A percentile compares a stretch with the other conserved stretches of the same genome.
Evolutionary conservation across 1,140 invertebrate species (phyloP).

Genomic region (Riptortus pedestris): DNA sequence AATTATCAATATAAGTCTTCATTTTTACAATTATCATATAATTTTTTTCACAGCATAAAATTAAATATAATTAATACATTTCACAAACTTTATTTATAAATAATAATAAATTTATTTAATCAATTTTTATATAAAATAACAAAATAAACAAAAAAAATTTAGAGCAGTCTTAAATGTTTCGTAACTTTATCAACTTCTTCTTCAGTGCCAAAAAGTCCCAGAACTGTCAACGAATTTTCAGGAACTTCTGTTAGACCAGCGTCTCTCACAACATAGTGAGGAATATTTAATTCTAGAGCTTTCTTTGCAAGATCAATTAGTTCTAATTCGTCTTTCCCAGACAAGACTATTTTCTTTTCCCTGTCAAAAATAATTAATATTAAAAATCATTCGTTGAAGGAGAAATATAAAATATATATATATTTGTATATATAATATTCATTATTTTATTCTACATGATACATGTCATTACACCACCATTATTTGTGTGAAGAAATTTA

Average conservation of each 20-base stretch:
- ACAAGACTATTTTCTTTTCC: conserved; percentile 51
- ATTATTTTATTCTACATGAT: background rate
- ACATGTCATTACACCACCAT: background rate
- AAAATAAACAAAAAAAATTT: background rate
- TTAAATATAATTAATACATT: background rate
- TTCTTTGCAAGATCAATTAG: conserved; percentile 42
- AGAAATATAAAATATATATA: background rate
- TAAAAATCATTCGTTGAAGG: conserved; percentile 1
- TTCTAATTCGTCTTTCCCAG: conserved; percentile 45
- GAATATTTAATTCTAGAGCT: conserved; percentile 41
- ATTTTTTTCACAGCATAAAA: too few relatives aligned
- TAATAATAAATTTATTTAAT: background rate
- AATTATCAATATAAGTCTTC: too few relatives aligned
- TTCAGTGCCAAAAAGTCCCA: conserved; percentile 41
- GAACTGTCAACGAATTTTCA: conserved; percentile 41
- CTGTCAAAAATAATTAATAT: conserved; percentile 35
- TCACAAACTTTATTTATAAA: background rate
- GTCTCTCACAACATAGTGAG: conserved; percentile 48
- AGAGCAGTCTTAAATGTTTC: conserved; percentile 16
- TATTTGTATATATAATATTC: background rate
- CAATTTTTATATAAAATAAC: background rate
- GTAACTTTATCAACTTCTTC: conserved; percentile 39
- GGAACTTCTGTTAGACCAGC: conserved; percentile 52
- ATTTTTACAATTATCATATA: too few relatives aligned
- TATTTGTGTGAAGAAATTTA: too few relatives aligned